These are phyloP conservation scores for Oceanodroma leucorhoa DNA, from an alignment of 2,797 vertebrate species.

Conservation along the genomic window DNA sequence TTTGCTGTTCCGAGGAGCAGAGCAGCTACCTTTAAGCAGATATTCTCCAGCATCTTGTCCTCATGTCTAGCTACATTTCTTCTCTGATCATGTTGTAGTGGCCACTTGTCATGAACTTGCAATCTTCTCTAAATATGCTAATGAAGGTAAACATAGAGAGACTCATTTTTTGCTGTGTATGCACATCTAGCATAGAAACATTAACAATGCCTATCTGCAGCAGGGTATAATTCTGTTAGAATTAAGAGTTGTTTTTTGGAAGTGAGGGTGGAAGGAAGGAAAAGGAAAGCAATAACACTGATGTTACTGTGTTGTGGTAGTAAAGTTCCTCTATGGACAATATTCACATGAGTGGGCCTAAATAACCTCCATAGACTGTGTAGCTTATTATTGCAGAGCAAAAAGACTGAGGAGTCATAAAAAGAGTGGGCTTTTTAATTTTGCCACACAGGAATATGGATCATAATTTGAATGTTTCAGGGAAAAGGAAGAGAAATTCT, in stretches of 20 bases:
- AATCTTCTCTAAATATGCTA: not conserved
- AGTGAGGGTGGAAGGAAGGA: not conserved
- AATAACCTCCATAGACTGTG: not conserved
- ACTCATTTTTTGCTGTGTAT: not conserved
- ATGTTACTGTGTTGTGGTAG: not conserved
- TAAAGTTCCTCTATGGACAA: not conserved
- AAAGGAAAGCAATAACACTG: not conserved
- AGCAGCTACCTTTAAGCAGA: not conserved
- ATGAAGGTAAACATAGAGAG: not conserved
- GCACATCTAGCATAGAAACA: not conserved
- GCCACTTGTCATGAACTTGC: not conserved
- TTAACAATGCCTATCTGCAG: not conserved
- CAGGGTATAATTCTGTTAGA: not conserved
- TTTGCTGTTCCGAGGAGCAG: not conserved
- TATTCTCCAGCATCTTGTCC: not conserved
- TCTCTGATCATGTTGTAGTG: not conserved
- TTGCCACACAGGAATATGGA: not conserved
- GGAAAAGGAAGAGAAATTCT: not conserved
- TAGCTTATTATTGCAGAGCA: not conserved
- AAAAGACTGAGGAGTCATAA: not conserved
- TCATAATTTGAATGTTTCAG: not conserved
- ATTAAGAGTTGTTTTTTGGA: not conserved
- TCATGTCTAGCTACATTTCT: not conserved
- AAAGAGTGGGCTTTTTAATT: not conserved
- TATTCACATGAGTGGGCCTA: not conserved